Conservation (phyloP, 2,113 vertebrate genomes). For the Paradoxurus hermaphroditus region DNA sequence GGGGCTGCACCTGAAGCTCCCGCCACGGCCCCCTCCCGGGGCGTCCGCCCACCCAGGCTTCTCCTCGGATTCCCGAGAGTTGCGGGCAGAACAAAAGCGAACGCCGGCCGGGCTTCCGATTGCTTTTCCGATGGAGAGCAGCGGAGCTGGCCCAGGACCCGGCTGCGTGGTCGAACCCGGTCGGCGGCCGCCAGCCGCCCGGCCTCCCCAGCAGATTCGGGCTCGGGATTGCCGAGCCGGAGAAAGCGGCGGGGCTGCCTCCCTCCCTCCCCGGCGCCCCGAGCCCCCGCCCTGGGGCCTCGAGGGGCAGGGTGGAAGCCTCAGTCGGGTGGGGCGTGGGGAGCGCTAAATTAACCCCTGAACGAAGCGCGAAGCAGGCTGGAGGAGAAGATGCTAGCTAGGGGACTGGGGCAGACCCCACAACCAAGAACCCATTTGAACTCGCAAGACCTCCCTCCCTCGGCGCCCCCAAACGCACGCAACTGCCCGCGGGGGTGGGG, state of each 20-base stretch:
- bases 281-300: background rate
- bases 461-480: background rate
- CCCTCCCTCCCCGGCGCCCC: background rate
- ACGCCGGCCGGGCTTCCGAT: background rate
- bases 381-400: background rate
- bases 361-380: background rate
- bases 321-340: background rate
- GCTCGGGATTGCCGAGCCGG: background rate
- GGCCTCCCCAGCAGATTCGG: background rate
- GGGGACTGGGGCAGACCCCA: background rate
- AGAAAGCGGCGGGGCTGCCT: background rate
- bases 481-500: background rate
- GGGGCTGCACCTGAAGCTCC: slow-evolving; percentile 23
- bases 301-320: background rate
- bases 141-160: background rate
- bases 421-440: background rate
- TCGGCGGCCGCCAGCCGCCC: background rate
- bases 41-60: slow-evolving; percentile 20
- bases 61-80: background rate
- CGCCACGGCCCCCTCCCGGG: background rate
- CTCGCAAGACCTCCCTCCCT: no score
- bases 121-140: background rate
- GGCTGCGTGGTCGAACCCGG: background rate
- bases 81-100: slow-evolving; percentile 70
- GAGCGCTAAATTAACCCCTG: background rate